phyloP scores from a whole-genome alignment of 2,888 invertebrate species.

The Lamproptera curius region DNA sequence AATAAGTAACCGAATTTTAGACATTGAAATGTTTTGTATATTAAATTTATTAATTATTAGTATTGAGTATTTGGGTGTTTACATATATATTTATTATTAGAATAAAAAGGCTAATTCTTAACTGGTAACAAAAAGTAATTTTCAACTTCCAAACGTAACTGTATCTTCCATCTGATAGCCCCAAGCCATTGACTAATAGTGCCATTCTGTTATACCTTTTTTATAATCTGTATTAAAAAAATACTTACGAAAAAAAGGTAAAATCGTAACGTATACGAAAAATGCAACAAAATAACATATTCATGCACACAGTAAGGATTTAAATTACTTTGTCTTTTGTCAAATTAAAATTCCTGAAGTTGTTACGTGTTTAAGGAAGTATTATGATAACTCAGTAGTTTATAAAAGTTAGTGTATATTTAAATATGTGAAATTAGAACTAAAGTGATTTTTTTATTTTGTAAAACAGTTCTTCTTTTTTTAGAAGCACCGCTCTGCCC shows the following conservation, averaged over 20 bases:
- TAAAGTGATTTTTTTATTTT: not conserved
- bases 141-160: slow-evolving; percentile 16
- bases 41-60: slow-evolving; percentile 10
- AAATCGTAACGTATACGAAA: too few relatives aligned
- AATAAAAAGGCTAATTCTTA: slow-evolving; percentile 1
- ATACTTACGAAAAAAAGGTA: too few relatives aligned
- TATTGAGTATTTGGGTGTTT: slow-evolving; percentile 16
- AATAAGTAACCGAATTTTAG: slow-evolving; percentile 40
- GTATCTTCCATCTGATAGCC: slow-evolving; percentile 32
- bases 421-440: slow-evolving; percentile 1
- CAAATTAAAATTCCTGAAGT: too few relatives aligned
- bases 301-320: too few relatives aligned
- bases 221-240: too few relatives aligned
- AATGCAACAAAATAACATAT: too few relatives aligned
- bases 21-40: slow-evolving; percentile 21
- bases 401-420: slow-evolving; percentile 3
- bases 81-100: slow-evolving; percentile 14
- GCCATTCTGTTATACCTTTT: slow-evolving; percentile 21
- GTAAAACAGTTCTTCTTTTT: too few relatives aligned
- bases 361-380: slow-evolving; percentile 1
- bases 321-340: too few relatives aligned
- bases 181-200: slow-evolving; percentile 25
- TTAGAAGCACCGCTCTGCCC: too few relatives aligned
- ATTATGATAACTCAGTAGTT: slow-evolving; percentile 7
- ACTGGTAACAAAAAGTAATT: not conserved